Evolutionary conservation across 92 coral and sea anemone genomes (phyloP).

Genomic region (Zoanthus sansibaricus): DNA sequence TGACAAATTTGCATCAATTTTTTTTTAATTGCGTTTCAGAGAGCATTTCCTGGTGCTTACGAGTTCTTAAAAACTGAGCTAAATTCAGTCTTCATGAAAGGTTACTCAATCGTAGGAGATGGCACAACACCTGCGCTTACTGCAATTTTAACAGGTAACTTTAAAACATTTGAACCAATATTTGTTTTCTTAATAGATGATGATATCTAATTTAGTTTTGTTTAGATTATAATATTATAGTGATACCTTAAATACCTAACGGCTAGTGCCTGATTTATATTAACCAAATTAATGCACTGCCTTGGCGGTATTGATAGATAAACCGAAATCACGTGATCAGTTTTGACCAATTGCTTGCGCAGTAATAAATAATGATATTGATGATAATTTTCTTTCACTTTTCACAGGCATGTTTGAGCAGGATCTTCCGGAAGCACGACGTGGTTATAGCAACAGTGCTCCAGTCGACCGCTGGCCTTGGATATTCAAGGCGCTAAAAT

Average conservation of each 20-base stretch:
- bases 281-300: no score
- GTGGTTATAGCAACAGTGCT: slow-evolving; percentile 62
- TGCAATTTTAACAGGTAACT: slow-evolving; percentile 64
- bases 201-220: no score
- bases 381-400: background rate
- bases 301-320: no score
- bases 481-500: slow-evolving; percentile 81
- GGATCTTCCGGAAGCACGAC: slow-evolving; percentile 91
- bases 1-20: no score
- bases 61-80: slow-evolving; percentile 74
- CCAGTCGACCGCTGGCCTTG: slow-evolving; percentile 94
- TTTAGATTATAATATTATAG: no score
- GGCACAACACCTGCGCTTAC: slow-evolving; percentile 96
- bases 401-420: slow-evolving; percentile 76
- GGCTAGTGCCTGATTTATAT: no score
- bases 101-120: slow-evolving; percentile 92
- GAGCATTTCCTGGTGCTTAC: slow-evolving; percentile 84
- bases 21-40: slow-evolving; percentile 61
- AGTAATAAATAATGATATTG: background rate
- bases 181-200: background rate
- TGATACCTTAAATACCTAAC: no score
- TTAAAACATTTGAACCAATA: background rate
- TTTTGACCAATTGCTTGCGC: no score
- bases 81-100: slow-evolving; percentile 75
- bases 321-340: no score